Evolutionary conservation across 2,113 vertebrate species (phyloP).

Genomic region (Proterorhinus semilunaris): DNA sequence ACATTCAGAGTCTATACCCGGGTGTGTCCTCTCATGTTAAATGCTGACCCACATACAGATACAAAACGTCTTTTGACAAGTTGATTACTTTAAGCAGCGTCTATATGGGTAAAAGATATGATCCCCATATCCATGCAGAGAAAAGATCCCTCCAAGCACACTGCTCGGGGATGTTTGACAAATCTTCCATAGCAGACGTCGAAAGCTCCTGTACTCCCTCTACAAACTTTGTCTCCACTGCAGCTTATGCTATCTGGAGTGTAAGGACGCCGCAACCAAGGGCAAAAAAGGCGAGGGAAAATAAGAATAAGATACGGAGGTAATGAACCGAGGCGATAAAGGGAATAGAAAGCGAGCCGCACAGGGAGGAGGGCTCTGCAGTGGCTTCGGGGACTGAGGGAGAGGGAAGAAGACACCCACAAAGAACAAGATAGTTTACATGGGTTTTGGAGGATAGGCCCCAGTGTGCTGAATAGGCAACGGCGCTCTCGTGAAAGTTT

Average conservation of each 20-base stretch:
- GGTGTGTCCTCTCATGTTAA: conserved; percentile 1
- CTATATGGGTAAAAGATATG: not conserved
- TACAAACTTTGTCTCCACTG: conserved; percentile 8
- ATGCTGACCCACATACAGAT: not conserved
- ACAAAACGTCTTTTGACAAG: not conserved
- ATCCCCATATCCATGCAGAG: conserved; percentile 1
- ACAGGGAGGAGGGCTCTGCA: conserved; percentile 17
- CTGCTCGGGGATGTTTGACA: not conserved
- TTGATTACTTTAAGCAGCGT: not conserved
- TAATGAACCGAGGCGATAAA: conserved; percentile 44
- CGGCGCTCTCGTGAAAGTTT: conserved; percentile 49
- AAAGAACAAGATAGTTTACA: conserved; percentile 10
- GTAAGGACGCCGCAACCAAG: conserved; percentile 11
- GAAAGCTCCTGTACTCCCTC: not conserved
- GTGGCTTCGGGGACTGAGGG: conserved; percentile 8
- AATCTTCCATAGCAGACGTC: not conserved
- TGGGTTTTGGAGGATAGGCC: conserved; percentile 11
- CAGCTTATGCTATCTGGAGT: conserved; percentile 1
- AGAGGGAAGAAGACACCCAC: conserved; percentile 16
- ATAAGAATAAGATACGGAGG: conserved; percentile 26
- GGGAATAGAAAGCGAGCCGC: not conserved
- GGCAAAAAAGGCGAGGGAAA: conserved; percentile 1
- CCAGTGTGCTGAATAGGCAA: conserved; percentile 58
- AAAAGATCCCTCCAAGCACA: not conserved
- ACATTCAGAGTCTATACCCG: not conserved